Evolutionary conservation across 2,797 vertebrate genomes (phyloP).

Genomic region (Betta splendens): DNA sequence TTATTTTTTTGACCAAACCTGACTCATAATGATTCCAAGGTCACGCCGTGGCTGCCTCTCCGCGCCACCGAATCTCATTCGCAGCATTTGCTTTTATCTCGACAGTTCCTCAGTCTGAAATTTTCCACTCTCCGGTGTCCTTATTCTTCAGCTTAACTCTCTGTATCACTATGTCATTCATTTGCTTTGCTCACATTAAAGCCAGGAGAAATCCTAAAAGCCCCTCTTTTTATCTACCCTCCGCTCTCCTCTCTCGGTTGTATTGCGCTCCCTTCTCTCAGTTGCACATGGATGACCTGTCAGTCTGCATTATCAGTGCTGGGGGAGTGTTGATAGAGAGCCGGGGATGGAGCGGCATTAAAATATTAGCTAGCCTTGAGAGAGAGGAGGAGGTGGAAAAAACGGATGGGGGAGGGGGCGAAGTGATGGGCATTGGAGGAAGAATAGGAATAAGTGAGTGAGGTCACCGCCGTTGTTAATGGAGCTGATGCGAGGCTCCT

Average conservation of each 20-base stretch:
- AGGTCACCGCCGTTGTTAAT: conserved; percentile 49
- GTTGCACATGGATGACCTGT: conserved; percentile 57
- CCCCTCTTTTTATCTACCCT: conserved; percentile 28
- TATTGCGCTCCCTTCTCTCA: conserved; percentile 38
- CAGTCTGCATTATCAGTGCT: conserved; percentile 65
- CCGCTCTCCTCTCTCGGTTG: conserved; percentile 17
- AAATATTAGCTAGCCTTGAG: conserved; percentile 57
- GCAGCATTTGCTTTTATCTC: conserved; percentile 44
- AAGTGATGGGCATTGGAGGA: conserved; percentile 22
- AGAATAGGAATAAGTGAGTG: conserved; percentile 33
- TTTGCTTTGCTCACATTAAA: conserved; percentile 65
- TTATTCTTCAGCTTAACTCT: conserved; percentile 55
- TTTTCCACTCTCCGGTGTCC: conserved; percentile 52
- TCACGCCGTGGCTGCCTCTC: conserved; percentile 34
- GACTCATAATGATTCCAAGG: conserved; percentile 39
- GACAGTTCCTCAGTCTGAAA: conserved; percentile 51
- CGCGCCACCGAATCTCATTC: conserved; percentile 36
- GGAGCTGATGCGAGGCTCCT: conserved; percentile 53
- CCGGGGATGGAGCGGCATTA: conserved; percentile 48
- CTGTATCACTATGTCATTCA: conserved; percentile 62
- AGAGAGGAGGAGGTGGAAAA: conserved; percentile 24
- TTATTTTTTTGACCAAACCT: conserved; percentile 20
- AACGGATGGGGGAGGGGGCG: conserved; percentile 22
- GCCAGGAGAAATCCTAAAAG: conserved; percentile 52
- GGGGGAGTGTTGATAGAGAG: conserved; percentile 57